Conservation (phyloP, 2,113 vertebrate species). For the Lamprotornis superbus region DNA sequence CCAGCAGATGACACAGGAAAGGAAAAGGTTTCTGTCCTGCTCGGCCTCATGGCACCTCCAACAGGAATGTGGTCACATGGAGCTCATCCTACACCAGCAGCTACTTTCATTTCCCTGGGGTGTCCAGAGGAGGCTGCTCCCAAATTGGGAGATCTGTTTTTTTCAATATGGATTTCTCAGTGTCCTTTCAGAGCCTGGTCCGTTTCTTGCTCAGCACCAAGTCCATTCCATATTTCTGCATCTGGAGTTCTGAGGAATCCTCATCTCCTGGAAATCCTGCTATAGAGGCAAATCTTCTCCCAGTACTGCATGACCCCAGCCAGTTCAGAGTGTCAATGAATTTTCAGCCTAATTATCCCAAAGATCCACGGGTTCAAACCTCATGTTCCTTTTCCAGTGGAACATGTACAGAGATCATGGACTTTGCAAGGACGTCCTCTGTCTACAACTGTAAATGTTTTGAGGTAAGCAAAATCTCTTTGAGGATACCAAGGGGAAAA, state of each 20-base stretch:
- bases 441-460: neutral
- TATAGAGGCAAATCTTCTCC: fast-evolving
- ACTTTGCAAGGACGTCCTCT: neutral
- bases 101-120: neutral
- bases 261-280: neutral
- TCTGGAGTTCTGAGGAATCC: neutral
- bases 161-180: neutral
- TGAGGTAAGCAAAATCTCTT: neutral
- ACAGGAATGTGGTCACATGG: neutral
- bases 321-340: neutral
- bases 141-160: neutral
- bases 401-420: fast-evolving
- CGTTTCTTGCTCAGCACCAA: neutral
- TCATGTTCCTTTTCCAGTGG: neutral
- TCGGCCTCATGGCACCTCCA: neutral
- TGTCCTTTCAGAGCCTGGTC: neutral
- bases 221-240: fast-evolving
- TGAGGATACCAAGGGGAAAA: neutral
- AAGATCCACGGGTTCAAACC: neutral
- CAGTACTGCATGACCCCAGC: neutral
- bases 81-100: fast-evolving
- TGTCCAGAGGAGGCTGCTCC: neutral
- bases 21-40: neutral
- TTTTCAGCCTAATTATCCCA: neutral
- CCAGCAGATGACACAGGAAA: neutral